Evolutionary conservation across 2,113 vertebrate species (phyloP), one percentile per base, ranked within the genome.

Genomic region (Eidolon helvum): DNA sequence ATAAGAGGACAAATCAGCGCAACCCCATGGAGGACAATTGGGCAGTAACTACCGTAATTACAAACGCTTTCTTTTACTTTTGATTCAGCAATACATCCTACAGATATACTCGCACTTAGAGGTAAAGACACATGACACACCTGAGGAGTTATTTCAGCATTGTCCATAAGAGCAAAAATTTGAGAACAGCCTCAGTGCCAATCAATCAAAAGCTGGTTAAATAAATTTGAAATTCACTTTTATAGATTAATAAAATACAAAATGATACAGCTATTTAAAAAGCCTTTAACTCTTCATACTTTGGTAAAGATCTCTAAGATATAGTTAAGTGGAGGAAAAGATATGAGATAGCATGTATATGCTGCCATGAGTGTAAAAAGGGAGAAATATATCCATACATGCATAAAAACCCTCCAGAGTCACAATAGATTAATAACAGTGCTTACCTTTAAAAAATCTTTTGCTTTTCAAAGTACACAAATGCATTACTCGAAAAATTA

Each of bases 161-260:
- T 6, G 59, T 43, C 19, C 43, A 1, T 21, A 50, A 65, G 4
- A 65, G 30, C n/a, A 33, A 30, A 69, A 26, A 55, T n/a, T 16
- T 86, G 45, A 91, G 63, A 89, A 38, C 16, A 55, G 68, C 24
- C 19, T 61, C 16, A 82, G 8, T 40, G 38, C 18, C 38, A 28
- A 21, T 71, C 22, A 79, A 50, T 63, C 30, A 57, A 61, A 24
- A 72, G 50, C 1, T 40, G 28, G 30, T 55, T 57, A 35, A 16
- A 16, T 87, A 72, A 74, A n/a, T 74, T 75, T 30, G 26, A 7
- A 40, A 75, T 68, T 91, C 63, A 24, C 22, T 87, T 55, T 61
- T 82, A 94, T 24, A 94, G 79, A 84, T 87, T 78, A 92, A 83
- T 87, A n/a, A 94, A 90, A 53, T 74, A 21, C 30, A 71, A 77